phyloP scores from a whole-genome alignment of 2,797 vertebrate species.

The Peromyscus melanophrys region DNA sequence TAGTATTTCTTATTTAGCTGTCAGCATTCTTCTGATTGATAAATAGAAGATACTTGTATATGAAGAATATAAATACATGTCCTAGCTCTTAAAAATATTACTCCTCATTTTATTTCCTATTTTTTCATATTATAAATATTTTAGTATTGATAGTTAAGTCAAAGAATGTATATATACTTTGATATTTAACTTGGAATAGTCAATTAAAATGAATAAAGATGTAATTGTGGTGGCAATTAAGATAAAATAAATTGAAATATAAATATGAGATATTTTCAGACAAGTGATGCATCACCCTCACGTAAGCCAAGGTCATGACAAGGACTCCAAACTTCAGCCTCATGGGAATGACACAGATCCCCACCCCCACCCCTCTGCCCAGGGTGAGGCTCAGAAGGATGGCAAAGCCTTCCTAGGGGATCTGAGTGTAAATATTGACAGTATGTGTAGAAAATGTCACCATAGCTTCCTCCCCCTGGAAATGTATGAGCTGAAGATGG shows the following conservation, averaged over 20 bases:
- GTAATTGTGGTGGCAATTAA: slow-evolving; percentile 48
- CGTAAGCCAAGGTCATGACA: neutral
- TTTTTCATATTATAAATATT: slow-evolving; percentile 40
- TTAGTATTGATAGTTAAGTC: slow-evolving; percentile 41
- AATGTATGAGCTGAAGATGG: neutral
- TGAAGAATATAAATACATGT: slow-evolving; percentile 47
- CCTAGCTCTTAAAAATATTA: slow-evolving; percentile 56
- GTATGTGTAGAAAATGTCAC: neutral
- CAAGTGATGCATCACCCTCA: slow-evolving; percentile 43
- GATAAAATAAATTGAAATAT: slow-evolving; percentile 50
- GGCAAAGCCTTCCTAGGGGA: too few relatives aligned
- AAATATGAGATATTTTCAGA: slow-evolving; percentile 72
- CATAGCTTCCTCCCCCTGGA: neutral
- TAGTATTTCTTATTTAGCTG: neutral
- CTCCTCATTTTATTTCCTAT: slow-evolving; percentile 56
- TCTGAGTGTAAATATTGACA: neutral
- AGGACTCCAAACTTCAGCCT: neutral
- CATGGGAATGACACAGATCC: neutral
- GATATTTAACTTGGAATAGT: slow-evolving; percentile 49
- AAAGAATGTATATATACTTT: slow-evolving; percentile 45
- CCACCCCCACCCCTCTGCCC: neutral
- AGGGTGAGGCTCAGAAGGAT: neutral
- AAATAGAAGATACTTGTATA: slow-evolving; percentile 22
- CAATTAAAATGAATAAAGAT: slow-evolving; percentile 65
- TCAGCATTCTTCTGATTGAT: slow-evolving; percentile 29